phyloP scores from a whole-genome alignment of 2,113 vertebrate species.

The rabbit (Oryctolagus cuniculus) region mOryCun1.1 NC_091451.1:43142501-43143000 shows the following conservation, averaged over 20 bases:
- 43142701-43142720: background rate
- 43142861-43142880: background rate
- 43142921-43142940: background rate
- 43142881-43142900: background rate
- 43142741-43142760: background rate
- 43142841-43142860: background rate
- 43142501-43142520: constrained; percentile 2
- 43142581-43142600: background rate
- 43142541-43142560: background rate
- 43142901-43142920: background rate
- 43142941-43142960: background rate
- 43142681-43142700: background rate
- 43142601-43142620: no score
- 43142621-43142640: background rate
- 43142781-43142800: no score
- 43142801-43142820: background rate
- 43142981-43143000: background rate
- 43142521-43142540: background rate
- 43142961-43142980: no score
- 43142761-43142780: no score
- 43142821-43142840: background rate
- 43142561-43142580: background rate
- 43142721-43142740: background rate
- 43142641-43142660: background rate
- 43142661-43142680: background rate